These are phyloP conservation scores for Polydrusus tereticollis DNA, from an alignment of 2,888 invertebrate genomes.

Conservation along the genomic window DNA sequence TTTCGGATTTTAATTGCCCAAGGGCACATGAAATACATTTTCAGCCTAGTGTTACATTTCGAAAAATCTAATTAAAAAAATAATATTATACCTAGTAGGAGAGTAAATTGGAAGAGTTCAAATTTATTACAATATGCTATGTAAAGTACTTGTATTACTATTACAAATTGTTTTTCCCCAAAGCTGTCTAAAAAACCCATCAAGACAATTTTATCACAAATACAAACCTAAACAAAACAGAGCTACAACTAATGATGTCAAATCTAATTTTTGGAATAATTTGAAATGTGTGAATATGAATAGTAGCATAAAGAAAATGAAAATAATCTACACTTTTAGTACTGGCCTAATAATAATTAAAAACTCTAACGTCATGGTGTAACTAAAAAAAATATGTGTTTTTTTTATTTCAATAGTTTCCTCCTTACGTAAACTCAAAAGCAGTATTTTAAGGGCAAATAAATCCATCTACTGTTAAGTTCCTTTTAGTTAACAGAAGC, in stretches of 20 bases:
- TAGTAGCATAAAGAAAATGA: not conserved
- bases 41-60: not conserved
- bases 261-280: not conserved
- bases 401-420: not conserved
- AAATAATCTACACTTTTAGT: not conserved
- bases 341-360: not conserved
- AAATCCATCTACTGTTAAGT: not conserved
- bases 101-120: conserved; percentile 23
- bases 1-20: too few relatives aligned
- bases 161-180: not conserved
- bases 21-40: conserved; percentile 8
- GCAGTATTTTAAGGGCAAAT: not conserved
- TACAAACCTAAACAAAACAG: conserved; percentile 14
- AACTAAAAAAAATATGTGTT: not conserved
- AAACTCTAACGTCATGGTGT: not conserved
- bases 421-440: not conserved
- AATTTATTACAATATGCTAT: conserved; percentile 2
- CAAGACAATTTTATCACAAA: conserved; percentile 28
- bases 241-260: conserved; percentile 13
- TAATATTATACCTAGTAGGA: conserved; percentile 3
- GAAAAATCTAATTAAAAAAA: conserved; percentile 17
- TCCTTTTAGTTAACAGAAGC: not conserved
- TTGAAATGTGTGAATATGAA: not conserved
- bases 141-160: not conserved
- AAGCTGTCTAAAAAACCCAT: not conserved